A percentile compares a stretch with the other conserved stretches of the same genome.
Evolutionary conservation across 2,888 invertebrate species (phyloP).

Genomic region (Geotrupes spiniger): DNA sequence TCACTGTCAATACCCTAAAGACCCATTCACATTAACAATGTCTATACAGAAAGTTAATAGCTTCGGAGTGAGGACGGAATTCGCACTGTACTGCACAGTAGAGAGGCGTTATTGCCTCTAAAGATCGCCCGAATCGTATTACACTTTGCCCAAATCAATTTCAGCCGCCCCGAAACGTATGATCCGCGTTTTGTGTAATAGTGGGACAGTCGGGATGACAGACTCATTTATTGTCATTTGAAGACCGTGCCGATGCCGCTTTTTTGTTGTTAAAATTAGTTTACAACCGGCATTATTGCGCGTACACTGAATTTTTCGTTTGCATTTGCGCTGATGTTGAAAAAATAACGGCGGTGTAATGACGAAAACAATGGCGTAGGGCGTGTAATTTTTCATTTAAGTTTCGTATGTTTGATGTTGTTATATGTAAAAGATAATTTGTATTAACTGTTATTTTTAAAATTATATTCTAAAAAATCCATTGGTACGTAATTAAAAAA

Average conservation of each 20-base stretch:
- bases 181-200: conserved; percentile 5
- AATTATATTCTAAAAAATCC: no score
- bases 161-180: not conserved
- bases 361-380: no score
- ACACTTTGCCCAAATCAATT: conserved; percentile 10
- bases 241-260: conserved; percentile 3
- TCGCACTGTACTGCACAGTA: conserved; percentile 15
- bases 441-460: no score
- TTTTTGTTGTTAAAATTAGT: conserved; percentile 11
- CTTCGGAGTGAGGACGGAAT: conserved; percentile 25
- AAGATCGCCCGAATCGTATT: conserved; percentile 11
- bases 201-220: conserved; percentile 3
- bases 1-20: conserved; percentile 46
- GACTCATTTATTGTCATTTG: conserved; percentile 12
- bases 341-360: no score
- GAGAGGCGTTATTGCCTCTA: conserved; percentile 8
- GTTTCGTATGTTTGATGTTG: no score
- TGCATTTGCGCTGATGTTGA: no score
- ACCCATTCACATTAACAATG: conserved; percentile 46
- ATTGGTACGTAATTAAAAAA: no score
- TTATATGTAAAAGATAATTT: no score
- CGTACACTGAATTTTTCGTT: no score
- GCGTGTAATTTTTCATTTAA: no score
- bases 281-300: not conserved
- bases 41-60: conserved; percentile 45